Conservation (phyloP, 2,888 invertebrate genomes). For the Orthosia cruda region DNA sequence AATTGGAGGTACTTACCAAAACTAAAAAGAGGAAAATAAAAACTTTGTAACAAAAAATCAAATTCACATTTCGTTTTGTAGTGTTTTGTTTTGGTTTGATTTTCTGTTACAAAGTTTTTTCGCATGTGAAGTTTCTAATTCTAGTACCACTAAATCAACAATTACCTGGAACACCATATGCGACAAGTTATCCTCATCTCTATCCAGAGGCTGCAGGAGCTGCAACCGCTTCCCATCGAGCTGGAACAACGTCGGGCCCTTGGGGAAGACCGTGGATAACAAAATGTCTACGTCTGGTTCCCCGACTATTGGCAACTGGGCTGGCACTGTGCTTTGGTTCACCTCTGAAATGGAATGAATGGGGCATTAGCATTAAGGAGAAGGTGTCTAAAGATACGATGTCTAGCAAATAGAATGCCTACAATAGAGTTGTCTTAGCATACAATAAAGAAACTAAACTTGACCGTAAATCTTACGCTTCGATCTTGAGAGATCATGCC, state of each 20-base stretch:
- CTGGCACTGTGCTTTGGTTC: constrained; percentile 96
- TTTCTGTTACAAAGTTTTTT: too few relatives aligned
- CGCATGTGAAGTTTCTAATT: neutral
- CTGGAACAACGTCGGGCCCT: constrained; percentile 95
- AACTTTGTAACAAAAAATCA: too few relatives aligned
- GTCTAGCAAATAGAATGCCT: too few relatives aligned
- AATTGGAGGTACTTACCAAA: too few relatives aligned
- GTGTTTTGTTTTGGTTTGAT: too few relatives aligned
- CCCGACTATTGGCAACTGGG: constrained; percentile 96
- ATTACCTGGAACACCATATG: constrained; percentile 97
- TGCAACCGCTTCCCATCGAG: constrained; percentile 96
- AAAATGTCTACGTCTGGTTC: constrained; percentile 95
- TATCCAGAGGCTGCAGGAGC: constrained; percentile 95
- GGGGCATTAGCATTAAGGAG: neutral
- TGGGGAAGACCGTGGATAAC: constrained; percentile 95
- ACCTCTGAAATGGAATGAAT: constrained; percentile 92
- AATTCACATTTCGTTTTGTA: too few relatives aligned
- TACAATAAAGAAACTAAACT: too few relatives aligned
- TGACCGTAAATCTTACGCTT: too few relatives aligned
- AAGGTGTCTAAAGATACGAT: too few relatives aligned
- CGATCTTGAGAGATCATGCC: too few relatives aligned
- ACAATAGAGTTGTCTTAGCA: too few relatives aligned
- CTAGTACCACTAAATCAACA: neutral
- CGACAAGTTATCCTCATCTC: constrained; percentile 96
- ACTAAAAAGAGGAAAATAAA: too few relatives aligned